Evolutionary conservation across 2,888 invertebrate species (phyloP).

Genomic region (Iselma pallidipennis): DNA sequence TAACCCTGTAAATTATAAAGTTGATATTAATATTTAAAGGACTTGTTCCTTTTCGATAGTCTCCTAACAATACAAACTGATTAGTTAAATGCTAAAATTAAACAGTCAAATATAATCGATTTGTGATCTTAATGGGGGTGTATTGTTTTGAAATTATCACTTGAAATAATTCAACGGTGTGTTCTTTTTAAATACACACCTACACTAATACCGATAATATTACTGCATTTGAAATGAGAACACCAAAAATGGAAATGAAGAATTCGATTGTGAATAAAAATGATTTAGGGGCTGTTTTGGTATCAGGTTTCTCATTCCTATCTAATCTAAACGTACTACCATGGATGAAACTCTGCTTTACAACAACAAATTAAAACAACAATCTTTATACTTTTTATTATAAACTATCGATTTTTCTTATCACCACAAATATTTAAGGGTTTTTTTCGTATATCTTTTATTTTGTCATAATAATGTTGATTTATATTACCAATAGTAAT

Average conservation of each 20-base stretch:
- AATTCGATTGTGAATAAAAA: neutral
- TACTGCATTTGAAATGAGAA: too few species aligned
- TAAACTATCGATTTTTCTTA: too few species aligned
- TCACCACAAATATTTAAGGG: too few species aligned
- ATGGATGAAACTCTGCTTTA: neutral
- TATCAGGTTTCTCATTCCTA: too few species aligned
- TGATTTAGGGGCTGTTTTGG: neutral
- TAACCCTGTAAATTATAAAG: constrained; percentile 3
- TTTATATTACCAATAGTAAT: too few species aligned
- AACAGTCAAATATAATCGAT: neutral
- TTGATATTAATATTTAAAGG: constrained; percentile 14
- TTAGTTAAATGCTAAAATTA: constrained; percentile 1
- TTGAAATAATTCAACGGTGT: neutral
- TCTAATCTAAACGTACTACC: too few species aligned
- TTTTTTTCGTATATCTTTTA: too few species aligned
- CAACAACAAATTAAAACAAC: too few species aligned
- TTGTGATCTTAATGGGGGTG: too few species aligned
- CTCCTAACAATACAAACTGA: constrained; percentile 12
- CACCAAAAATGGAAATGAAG: neutral
- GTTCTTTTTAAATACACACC: neutral
- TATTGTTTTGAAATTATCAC: too few species aligned
- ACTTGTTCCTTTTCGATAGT: neutral
- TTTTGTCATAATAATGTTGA: too few species aligned
- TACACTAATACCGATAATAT: neutral
- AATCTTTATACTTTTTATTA: too few species aligned